A percentile compares a stretch with the other conserved stretches of the same genome.
Conservation (phyloP, 2,888 invertebrate species). For the Mythimna impura region DNA sequence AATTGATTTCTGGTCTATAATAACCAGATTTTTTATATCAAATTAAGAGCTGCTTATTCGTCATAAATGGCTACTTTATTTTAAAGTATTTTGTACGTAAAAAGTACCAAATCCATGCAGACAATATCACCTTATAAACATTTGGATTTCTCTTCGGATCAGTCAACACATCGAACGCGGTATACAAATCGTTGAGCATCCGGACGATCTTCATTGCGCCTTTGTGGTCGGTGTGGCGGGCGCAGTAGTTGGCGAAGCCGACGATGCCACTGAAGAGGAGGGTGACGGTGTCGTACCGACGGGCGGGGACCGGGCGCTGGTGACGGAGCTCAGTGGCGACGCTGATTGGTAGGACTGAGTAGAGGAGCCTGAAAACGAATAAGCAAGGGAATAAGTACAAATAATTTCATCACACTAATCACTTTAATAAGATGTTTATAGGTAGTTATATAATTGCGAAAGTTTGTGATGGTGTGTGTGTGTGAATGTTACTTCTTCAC, state of each 20-base stretch:
- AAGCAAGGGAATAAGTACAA: no score
- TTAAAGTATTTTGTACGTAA: no score
- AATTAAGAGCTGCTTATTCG: no score
- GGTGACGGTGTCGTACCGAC: conserved; percentile 96
- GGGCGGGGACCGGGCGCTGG: conserved; percentile 96
- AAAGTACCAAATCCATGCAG: background rate
- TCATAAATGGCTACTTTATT: no score
- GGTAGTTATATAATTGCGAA: no score
- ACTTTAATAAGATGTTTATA: no score
- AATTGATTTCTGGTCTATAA: no score
- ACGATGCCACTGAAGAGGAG: conserved; percentile 97
- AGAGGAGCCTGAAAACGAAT: conserved; percentile 93
- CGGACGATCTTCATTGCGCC: conserved; percentile 99
- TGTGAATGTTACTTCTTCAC: no score
- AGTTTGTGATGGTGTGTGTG: no score
- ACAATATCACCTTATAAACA: conserved; percentile 94
- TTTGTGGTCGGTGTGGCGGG: conserved; percentile 96
- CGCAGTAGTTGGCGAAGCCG: conserved; percentile 97
- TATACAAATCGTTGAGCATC: conserved; percentile 98
- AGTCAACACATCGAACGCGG: conserved; percentile 97
- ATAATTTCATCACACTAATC: no score
- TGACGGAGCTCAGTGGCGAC: conserved; percentile 99
- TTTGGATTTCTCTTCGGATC: conserved; percentile 98
- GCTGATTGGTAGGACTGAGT: conserved; percentile 97
- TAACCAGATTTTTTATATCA: no score